phyloP scores from a whole-genome alignment of 2,797 vertebrate genomes.

The Okamejei kenojei region DNA sequence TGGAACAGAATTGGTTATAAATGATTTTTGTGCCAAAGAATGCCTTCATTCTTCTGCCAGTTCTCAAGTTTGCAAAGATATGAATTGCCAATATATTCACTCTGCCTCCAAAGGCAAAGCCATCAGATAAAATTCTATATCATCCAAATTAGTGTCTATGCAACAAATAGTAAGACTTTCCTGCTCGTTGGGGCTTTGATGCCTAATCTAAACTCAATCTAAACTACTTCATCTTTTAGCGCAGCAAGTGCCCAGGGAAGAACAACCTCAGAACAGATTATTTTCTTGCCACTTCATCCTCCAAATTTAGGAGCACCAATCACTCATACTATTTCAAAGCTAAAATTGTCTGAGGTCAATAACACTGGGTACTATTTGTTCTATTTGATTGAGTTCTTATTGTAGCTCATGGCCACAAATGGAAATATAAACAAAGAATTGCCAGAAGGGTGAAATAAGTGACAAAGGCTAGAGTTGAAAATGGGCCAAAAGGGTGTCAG shows the following conservation, averaged over 20 bases:
- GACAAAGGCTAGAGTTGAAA: too few relatives aligned
- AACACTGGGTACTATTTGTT: neutral
- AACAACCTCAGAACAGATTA: neutral
- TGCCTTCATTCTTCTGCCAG: neutral
- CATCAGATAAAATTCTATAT: neutral
- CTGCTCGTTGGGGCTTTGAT: neutral
- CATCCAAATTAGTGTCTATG: neutral
- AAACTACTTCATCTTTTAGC: neutral
- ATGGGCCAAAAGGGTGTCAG: too few relatives aligned
- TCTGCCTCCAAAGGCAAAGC: neutral
- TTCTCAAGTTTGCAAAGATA: neutral
- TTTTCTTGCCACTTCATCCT: neutral
- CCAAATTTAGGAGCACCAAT: neutral
- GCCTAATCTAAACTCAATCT: neutral
- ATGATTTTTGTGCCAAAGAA: neutral
- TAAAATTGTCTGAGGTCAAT: neutral
- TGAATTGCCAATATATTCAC: neutral
- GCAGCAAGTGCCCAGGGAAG: neutral
- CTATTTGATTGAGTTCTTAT: neutral
- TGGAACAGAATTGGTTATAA: neutral
- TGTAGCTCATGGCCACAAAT: too few relatives aligned
- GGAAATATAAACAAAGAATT: too few relatives aligned
- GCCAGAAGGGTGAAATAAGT: too few relatives aligned
- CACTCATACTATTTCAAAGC: neutral
- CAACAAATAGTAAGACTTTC: neutral